Conservation (phyloP, 2,888 invertebrate species). For the Cremastinae sp. region DNA sequence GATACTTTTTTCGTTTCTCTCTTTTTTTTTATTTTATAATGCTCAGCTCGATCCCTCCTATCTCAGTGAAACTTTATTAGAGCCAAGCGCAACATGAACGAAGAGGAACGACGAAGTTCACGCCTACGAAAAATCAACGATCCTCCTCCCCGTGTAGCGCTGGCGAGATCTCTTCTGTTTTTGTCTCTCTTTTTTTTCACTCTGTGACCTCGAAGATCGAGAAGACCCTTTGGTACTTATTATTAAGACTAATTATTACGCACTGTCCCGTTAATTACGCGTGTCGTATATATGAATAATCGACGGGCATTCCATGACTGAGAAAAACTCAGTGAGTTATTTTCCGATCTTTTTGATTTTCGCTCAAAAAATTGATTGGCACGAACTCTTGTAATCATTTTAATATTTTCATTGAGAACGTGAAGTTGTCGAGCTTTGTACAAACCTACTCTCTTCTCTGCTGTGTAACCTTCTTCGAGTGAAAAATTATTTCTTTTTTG, state of each 20-base stretch:
- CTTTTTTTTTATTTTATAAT: conserved; percentile 21
- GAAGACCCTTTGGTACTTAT: conserved; percentile 60
- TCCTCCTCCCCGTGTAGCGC: conserved; percentile 45
- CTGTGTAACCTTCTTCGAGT: too few relatives aligned
- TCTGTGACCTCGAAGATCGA: conserved; percentile 19
- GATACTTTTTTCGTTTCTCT: conserved; percentile 12
- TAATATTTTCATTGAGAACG: too few relatives aligned
- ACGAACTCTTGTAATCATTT: background rate
- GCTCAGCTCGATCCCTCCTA: conserved; percentile 44
- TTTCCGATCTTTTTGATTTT: conserved; percentile 33
- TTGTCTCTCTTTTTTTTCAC: conserved; percentile 28
- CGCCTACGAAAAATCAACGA: conserved; percentile 63
- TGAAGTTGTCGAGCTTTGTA: too few relatives aligned
- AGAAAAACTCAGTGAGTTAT: conserved; percentile 8
- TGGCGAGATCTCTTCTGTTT: conserved; percentile 15
- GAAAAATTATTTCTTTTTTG: too few relatives aligned
- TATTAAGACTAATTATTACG: conserved; percentile 65
- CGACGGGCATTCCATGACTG: conserved; percentile 43
- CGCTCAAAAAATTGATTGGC: background rate
- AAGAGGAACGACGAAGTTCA: conserved; percentile 56
- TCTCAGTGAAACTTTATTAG: conserved; percentile 43
- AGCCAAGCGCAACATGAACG: conserved; percentile 39
- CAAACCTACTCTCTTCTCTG: too few relatives aligned
- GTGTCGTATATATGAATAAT: conserved; percentile 56
- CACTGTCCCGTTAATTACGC: conserved; percentile 60